A percentile compares a stretch with the other conserved stretches of the same genome.
phyloP scores from a whole-genome alignment of 2,888 invertebrate genomes.

The Morinoia aosen region DNA sequence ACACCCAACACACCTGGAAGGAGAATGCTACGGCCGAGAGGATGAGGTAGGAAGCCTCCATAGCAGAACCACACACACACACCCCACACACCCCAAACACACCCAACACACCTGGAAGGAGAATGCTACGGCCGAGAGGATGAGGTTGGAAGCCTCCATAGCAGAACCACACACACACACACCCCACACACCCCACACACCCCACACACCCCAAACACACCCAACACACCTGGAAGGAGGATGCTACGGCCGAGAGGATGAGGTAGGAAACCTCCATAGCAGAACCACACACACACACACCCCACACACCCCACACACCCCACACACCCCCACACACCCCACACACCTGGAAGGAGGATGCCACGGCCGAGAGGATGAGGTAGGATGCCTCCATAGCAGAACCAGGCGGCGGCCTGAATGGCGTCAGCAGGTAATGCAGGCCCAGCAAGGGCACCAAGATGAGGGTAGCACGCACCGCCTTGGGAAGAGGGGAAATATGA shows the following conservation, averaged over 20 bases:
- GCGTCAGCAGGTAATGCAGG: conserved; percentile 89
- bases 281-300: conserved; percentile 74
- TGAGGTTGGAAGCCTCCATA: conserved; percentile 80
- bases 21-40: conserved; percentile 88
- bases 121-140: conserved; percentile 86
- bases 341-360: conserved; percentile 87
- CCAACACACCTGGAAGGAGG: conserved; percentile 84
- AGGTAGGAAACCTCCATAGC: conserved; percentile 79
- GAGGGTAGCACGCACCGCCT: conserved; percentile 82
- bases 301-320: too few species aligned
- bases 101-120: conserved; percentile 83
- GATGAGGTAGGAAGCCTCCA: conserved; percentile 80
- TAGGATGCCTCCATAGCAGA: conserved; percentile 78
- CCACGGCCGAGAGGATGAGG: conserved; percentile 87
- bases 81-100: too few species aligned
- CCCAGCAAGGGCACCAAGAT: conserved; percentile 92
- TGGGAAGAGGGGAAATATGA: conserved; percentile 46
- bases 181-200: too few species aligned
- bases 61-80: conserved; percentile 75
- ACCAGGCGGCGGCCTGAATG: conserved; percentile 82
- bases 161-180: conserved; percentile 73
- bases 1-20: conserved; percentile 79
- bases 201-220: too few species aligned
- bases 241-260: conserved; percentile 86
- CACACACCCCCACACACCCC: neutral